Evolutionary conservation across 2,888 invertebrate genomes (phyloP).

Genomic region (Lithophane ornitopus): DNA sequence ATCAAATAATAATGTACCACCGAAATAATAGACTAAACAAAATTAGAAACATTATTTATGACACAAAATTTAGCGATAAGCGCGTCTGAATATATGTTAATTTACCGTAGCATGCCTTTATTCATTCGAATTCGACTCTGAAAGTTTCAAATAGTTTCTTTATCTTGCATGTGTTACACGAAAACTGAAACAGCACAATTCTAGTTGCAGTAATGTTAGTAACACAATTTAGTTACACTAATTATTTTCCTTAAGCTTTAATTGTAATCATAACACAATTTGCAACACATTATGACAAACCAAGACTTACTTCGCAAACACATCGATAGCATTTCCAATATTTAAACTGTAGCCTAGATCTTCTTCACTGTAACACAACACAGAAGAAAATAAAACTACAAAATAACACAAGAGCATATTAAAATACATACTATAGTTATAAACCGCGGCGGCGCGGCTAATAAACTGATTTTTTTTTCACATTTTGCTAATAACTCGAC

Average conservation of each 20-base stretch:
- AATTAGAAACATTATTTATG: slow-evolving; percentile 7
- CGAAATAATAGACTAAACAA: slow-evolving; percentile 19
- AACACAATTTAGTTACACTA: not conserved
- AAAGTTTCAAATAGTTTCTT: not conserved
- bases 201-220: no score
- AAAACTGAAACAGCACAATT: not conserved
- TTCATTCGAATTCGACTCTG: no score
- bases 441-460: slow-evolving; percentile 74
- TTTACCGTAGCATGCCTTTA: not conserved
- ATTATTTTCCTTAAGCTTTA: slow-evolving; percentile 17
- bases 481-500: slow-evolving; percentile 85
- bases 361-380: slow-evolving; percentile 77
- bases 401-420: slow-evolving; percentile 74
- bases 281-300: slow-evolving; percentile 8
- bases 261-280: slow-evolving; percentile 14
- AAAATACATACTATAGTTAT: slow-evolving; percentile 67
- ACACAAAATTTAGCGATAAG: slow-evolving; percentile 12
- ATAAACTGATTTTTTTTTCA: slow-evolving; percentile 84
- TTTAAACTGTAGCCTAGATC: slow-evolving; percentile 83
- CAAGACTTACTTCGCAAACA: slow-evolving; percentile 87
- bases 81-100: not conserved
- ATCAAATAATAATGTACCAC: slow-evolving; percentile 6
- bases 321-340: slow-evolving; percentile 86
- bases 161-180: not conserved
- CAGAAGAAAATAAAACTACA: slow-evolving; percentile 73